These are phyloP conservation scores for Zosterops hypoxanthus DNA, from an alignment of 2,113 vertebrate genomes.

Conservation along the genomic window DNA sequence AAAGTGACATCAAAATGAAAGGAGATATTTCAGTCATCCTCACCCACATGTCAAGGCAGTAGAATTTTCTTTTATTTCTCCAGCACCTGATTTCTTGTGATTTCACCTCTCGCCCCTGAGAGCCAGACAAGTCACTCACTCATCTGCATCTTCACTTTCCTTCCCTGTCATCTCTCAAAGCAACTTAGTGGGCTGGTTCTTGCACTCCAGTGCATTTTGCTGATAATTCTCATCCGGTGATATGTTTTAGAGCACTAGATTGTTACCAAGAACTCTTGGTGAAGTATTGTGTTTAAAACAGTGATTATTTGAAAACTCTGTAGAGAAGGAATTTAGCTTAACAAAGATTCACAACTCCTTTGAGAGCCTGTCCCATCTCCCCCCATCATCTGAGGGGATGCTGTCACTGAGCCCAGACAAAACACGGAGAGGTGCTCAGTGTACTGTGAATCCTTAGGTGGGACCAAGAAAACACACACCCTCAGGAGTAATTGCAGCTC, in stretches of 20 bases:
- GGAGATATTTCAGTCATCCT: background rate
- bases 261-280: background rate
- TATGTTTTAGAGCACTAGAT: background rate
- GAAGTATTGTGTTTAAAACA: background rate
- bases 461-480: background rate
- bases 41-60: accelerated
- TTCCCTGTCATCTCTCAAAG: background rate
- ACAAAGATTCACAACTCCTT: background rate
- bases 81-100: background rate
- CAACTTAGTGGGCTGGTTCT: background rate
- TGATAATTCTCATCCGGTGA: background rate
- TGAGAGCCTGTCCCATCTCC: background rate
- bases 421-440: background rate
- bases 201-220: background rate
- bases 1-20: background rate
- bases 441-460: background rate
- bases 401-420: accelerated
- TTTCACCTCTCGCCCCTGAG: background rate
- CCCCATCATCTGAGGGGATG: background rate
- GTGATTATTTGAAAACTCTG: background rate
- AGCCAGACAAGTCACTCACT: background rate
- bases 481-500: background rate
- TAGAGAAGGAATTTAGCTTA: background rate
- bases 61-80: background rate
- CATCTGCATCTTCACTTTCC: background rate